Evolutionary conservation across 2,888 invertebrate genomes (phyloP).

Genomic region (Coelinius sp.): DNA sequence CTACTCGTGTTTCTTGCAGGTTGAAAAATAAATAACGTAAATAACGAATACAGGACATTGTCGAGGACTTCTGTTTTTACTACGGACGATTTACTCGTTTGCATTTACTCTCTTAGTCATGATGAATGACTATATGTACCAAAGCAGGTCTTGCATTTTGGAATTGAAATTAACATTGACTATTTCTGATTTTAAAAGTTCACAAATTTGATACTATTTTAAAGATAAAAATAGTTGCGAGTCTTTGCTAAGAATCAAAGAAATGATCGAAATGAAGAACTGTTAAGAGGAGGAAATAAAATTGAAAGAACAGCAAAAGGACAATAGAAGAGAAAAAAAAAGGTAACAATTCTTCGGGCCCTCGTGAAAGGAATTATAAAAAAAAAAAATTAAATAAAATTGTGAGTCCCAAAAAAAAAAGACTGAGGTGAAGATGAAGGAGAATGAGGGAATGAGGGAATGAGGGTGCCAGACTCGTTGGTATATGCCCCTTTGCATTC

Average conservation of each 20-base stretch:
- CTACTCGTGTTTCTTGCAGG: conserved; percentile 16
- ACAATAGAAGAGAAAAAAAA: conserved; percentile 19
- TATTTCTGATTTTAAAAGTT: too few species aligned
- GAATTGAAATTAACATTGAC: too few species aligned
- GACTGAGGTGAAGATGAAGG: conserved; percentile 12
- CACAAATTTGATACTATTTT: background rate
- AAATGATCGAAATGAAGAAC: conserved; percentile 19
- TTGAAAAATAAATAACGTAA: background rate
- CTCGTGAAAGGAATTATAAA: background rate
- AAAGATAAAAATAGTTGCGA: background rate
- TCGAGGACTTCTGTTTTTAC: background rate
- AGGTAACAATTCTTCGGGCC: conserved; percentile 1
- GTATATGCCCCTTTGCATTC: conserved; percentile 32
- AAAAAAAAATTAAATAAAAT: conserved; percentile 36
- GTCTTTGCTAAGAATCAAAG: background rate
- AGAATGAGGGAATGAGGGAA: conserved; percentile 13
- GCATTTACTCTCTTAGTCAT: background rate
- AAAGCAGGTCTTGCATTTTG: too few species aligned
- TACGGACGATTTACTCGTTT: background rate
- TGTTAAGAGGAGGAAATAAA: background rate
- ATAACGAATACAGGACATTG: background rate
- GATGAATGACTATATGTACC: background rate
- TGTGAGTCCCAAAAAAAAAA: conserved; percentile 25
- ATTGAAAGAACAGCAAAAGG: background rate
- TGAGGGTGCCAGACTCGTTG: conserved; percentile 18